Evolutionary conservation across 2,888 invertebrate genomes (phyloP).

Genomic region (Polymixis lichenea): DNA sequence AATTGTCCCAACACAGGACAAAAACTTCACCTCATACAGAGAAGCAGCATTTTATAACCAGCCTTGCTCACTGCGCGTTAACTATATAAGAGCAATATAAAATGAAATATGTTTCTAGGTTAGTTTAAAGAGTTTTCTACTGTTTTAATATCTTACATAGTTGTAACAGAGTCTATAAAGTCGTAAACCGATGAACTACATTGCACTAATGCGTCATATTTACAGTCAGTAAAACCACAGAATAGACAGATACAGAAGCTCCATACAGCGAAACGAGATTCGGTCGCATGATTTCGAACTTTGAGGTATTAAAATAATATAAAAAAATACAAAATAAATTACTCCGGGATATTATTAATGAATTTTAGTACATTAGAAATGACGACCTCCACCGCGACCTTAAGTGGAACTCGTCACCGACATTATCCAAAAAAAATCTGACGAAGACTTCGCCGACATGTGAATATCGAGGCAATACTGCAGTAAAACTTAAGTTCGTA

Average conservation of each 20-base stretch:
- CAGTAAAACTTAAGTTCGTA: too few relatives aligned
- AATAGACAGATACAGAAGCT: background rate
- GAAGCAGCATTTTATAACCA: constrained; percentile 13
- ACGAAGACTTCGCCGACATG: too few relatives aligned
- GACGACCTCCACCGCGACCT: too few relatives aligned
- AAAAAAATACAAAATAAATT: too few relatives aligned
- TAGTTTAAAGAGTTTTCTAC: constrained; percentile 29
- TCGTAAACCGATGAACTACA: constrained; percentile 52
- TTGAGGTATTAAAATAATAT: too few relatives aligned
- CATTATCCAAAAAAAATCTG: too few relatives aligned
- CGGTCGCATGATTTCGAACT: too few relatives aligned
- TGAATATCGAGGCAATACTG: too few relatives aligned
- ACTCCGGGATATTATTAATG: too few relatives aligned
- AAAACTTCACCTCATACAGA: background rate
- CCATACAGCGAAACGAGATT: background rate
- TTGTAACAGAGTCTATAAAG: constrained; percentile 39
- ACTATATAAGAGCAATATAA: constrained; percentile 31
- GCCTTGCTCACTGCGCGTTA: background rate
- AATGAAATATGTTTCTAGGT: constrained; percentile 46
- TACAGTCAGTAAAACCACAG: constrained; percentile 28
- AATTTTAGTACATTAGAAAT: too few relatives aligned
- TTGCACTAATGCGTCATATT: constrained; percentile 52
- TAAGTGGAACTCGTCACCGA: too few relatives aligned
- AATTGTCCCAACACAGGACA: background rate
- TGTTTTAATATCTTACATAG: constrained; percentile 54